phyloP scores from a whole-genome alignment of 2,888 invertebrate species.

The Lobophora halterata region DNA sequence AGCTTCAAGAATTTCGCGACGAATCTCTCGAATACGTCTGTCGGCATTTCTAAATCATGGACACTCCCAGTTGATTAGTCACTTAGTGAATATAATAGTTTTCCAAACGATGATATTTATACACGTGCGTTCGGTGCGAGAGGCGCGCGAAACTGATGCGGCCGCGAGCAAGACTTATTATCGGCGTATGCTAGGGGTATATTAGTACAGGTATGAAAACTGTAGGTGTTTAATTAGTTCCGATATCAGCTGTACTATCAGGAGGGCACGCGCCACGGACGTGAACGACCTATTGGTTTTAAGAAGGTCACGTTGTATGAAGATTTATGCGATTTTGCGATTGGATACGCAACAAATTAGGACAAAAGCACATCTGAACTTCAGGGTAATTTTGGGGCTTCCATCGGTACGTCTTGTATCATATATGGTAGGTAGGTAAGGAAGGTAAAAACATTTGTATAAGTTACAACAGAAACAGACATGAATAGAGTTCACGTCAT shows the following conservation, averaged over 20 bases:
- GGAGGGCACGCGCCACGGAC: slow-evolving; percentile 27
- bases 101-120: slow-evolving; percentile 1
- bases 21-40: slow-evolving; percentile 55
- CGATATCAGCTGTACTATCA: slow-evolving; percentile 33
- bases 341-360: too few relatives aligned
- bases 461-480: too few relatives aligned
- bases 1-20: slow-evolving; percentile 46
- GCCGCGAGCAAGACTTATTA: slow-evolving; percentile 3
- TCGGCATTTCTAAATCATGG: slow-evolving; percentile 49
- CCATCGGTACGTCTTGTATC: too few relatives aligned
- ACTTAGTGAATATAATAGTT: slow-evolving; percentile 7
- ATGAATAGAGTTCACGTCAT: too few relatives aligned
- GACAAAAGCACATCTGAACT: too few relatives aligned
- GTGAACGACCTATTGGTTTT: slow-evolving; percentile 14
- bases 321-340: not conserved
- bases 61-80: slow-evolving; percentile 23
- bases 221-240: slow-evolving; percentile 31
- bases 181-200: slow-evolving; percentile 11
- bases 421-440: too few relatives aligned
- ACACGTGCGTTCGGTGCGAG: slow-evolving; percentile 21
- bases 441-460: too few relatives aligned
- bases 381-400: too few relatives aligned
- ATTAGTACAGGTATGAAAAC: slow-evolving; percentile 20
- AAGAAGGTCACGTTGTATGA: not conserved
- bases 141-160: slow-evolving; percentile 24